A percentile compares a stretch with the other conserved stretches of the same genome.
Evolutionary conservation across 2,113 vertebrate genomes (phyloP).

Genomic region (Scolopax mira): DNA sequence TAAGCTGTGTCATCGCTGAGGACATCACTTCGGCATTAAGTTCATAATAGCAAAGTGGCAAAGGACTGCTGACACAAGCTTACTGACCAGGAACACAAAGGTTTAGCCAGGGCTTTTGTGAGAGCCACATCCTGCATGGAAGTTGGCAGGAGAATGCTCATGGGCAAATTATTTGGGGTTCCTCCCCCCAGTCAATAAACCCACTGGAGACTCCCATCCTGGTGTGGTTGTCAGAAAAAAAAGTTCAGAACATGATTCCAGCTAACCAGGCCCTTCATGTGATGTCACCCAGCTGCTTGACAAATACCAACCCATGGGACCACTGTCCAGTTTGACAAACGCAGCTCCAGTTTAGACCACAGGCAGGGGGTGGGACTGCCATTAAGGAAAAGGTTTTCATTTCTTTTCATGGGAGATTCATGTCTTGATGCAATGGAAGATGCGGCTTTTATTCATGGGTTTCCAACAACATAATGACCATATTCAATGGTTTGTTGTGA

Average conservation of each 20-base stretch:
- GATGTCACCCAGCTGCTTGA: neutral
- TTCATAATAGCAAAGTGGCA: neutral
- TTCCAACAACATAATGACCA: neutral
- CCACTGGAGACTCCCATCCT: neutral
- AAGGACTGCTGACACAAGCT: neutral
- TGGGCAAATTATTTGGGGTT: neutral
- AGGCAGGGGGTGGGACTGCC: neutral
- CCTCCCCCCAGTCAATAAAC: neutral
- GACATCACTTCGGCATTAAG: neutral
- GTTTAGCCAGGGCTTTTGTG: fast-evolving
- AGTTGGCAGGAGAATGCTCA: neutral
- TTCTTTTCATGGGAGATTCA: neutral
- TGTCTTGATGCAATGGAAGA: neutral
- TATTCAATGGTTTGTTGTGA: neutral
- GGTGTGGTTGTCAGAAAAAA: neutral
- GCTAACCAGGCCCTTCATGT: neutral
- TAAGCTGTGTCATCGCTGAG: neutral
- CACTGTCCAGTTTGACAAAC: neutral
- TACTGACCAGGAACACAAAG: fast-evolving
- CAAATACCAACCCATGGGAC: fast-evolving
- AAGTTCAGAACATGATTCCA: neutral
- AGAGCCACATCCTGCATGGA: neutral
- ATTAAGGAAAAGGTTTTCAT: neutral
- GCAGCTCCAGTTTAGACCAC: neutral
- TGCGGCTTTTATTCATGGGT: neutral